Evolutionary conservation across 2,888 invertebrate genomes (phyloP), one percentile per base, ranked within the genome.

Genomic region (Philereme vetulata): DNA sequence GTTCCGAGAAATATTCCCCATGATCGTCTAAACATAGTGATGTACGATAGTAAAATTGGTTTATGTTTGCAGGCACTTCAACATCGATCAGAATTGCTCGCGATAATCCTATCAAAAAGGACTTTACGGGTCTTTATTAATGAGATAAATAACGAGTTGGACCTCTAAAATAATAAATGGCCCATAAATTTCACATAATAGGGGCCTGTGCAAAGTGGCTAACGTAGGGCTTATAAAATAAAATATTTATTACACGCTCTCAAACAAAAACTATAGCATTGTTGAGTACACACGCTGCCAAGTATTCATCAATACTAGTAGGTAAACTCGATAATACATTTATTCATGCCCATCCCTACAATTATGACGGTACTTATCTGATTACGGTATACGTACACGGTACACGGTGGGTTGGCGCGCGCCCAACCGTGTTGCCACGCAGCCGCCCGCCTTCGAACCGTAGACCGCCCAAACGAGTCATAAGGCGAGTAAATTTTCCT

Each of bases 401-500:
- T 58, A 59, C 77, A 82, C 78, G 85, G 77, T 76, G 72, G 71
- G 75, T 87, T 90, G 90, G 90, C 90, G 52, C 43, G 56, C 67
- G 61, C 80, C 90, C 90, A 90, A 80, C 65, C 86, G 77, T 81
- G 83, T 78, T 82, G 76, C 83, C 75, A 80, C 77, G 85, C 68
- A 51, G 61, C 64, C 64, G 55, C 66, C 65, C 64, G 72, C 62
- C 21, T 21, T 21, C 65, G 52, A 46, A 52, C 46, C 66, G 51
- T 62, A 33, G 64, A 62, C 62, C 70, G 67, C 66, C 64, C 64
- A 71, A 72, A 55, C 49, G 56, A 62, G 8, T 38, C 47, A 50
- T 48, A 62, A 33, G 35, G 6, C 40, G 48, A 34, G 34, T 42
- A 51, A 57, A 51, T 43, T 43, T 47, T 51, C 47, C 33, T 47